Evolutionary conservation across 2,113 vertebrate species (phyloP).

Genomic region (Octodon degus): DNA sequence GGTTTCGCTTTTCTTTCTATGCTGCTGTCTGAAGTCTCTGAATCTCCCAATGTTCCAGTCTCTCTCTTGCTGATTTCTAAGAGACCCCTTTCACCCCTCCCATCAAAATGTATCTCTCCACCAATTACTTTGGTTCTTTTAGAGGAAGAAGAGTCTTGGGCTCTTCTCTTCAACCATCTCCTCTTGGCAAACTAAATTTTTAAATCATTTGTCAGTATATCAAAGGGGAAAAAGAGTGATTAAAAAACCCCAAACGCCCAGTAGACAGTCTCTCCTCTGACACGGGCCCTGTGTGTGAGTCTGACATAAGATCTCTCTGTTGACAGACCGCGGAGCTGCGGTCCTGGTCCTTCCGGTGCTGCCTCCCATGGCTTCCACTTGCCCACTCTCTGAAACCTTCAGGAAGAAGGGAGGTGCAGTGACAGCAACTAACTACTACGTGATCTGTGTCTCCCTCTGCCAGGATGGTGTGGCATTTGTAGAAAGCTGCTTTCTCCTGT

Average conservation of each 20-base stretch:
- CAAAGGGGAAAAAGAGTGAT: background rate
- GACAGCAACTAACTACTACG: background rate
- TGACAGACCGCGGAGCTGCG: background rate
- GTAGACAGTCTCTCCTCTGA: background rate
- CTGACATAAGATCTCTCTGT: background rate
- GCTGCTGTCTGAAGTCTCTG: background rate
- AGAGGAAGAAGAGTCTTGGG: background rate
- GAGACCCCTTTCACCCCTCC: background rate
- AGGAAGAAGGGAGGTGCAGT: background rate
- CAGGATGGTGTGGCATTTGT: background rate
- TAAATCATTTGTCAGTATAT: background rate
- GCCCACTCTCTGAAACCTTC: background rate
- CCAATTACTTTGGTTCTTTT: background rate
- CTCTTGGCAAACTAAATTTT: background rate
- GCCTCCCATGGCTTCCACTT: background rate
- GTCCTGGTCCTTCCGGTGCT: background rate
- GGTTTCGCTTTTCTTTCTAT: background rate
- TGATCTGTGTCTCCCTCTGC: background rate
- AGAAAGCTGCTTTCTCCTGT: too few relatives aligned
- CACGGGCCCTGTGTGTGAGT: background rate
- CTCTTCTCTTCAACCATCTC: background rate
- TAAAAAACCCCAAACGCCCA: background rate
- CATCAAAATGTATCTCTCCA: background rate
- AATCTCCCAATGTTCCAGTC: background rate
- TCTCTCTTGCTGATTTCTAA: background rate